phyloP scores from a whole-genome alignment of 2,113 vertebrate species.

The Cyprinodon variegatus region DNA sequence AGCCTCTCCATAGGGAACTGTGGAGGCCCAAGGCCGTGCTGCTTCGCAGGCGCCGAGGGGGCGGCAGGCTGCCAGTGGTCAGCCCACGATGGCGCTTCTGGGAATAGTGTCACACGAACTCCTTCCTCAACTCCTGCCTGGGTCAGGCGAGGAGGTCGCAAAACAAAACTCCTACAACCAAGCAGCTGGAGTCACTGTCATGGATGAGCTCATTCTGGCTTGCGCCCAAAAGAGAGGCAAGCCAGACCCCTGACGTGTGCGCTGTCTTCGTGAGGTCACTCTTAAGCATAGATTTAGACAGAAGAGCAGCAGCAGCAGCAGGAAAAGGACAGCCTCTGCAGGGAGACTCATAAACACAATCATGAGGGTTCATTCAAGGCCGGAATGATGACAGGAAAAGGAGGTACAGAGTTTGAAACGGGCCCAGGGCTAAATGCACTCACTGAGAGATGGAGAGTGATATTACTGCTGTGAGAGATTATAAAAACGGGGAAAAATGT shows the following conservation, averaged over 20 bases:
- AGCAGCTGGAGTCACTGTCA: slow-evolving; percentile 67
- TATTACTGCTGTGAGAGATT: slow-evolving; percentile 1
- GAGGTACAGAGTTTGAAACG: slow-evolving; percentile 8
- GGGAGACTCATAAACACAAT: slow-evolving; percentile 40
- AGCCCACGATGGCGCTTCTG: slow-evolving; percentile 55
- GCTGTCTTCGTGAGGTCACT: slow-evolving; percentile 62
- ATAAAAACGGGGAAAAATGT: background rate
- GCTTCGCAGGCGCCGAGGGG: slow-evolving; percentile 70
- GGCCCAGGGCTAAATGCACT: slow-evolving; percentile 13
- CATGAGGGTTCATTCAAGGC: slow-evolving; percentile 49
- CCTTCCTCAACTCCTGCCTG: slow-evolving; percentile 26
- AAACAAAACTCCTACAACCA: slow-evolving; percentile 28
- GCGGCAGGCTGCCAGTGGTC: slow-evolving; percentile 68
- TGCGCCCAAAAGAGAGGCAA: slow-evolving; percentile 48
- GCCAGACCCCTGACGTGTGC: slow-evolving; percentile 48
- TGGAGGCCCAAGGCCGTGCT: slow-evolving; percentile 59
- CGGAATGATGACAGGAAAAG: slow-evolving; percentile 42
- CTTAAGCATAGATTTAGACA: slow-evolving; percentile 26
- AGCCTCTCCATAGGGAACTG: slow-evolving; percentile 64
- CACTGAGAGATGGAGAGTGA: slow-evolving; percentile 19
- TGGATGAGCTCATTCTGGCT: slow-evolving; percentile 77
- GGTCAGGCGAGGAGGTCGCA: slow-evolving; percentile 43
- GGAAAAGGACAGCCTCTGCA: slow-evolving; percentile 20
- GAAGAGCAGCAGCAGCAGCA: slow-evolving; percentile 29
- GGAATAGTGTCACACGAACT: slow-evolving; percentile 51